A percentile compares a stretch with the other conserved stretches of the same genome.
These are phyloP conservation scores for Zoanthus gigantus DNA, from an alignment of 92 coral and sea anemone species.

Conservation along the genomic window DNA sequence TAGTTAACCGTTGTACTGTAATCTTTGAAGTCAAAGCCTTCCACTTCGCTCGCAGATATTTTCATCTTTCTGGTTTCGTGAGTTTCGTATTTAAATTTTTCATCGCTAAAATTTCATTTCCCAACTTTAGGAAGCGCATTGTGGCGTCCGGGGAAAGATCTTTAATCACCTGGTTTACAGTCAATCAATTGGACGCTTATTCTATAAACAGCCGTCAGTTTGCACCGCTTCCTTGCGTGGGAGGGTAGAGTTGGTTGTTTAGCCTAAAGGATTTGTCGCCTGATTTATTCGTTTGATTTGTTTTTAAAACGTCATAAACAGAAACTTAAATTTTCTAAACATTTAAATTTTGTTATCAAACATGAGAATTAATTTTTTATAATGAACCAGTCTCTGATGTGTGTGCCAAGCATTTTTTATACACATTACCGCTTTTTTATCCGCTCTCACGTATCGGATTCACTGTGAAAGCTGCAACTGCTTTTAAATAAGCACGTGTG, in stretches of 20 bases:
- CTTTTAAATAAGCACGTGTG: too few relatives aligned
- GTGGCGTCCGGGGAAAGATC: constrained; percentile 12
- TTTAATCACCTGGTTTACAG: constrained; percentile 47
- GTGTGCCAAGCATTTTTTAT: neutral
- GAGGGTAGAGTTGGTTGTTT: neutral
- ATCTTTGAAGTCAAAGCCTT: neutral
- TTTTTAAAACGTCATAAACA: neutral
- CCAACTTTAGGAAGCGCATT: constrained; percentile 27
- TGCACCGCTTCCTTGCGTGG: constrained; percentile 25
- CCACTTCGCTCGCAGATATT: neutral
- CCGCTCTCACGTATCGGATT: neutral
- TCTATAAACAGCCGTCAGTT: constrained; percentile 39
- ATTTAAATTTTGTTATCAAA: neutral
- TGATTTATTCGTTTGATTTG: constrained; percentile 10
- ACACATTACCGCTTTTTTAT: neutral
- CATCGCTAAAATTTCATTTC: neutral
- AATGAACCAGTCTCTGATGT: neutral
- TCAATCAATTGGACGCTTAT: constrained; percentile 18
- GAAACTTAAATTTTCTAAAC: neutral
- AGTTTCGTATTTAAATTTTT: neutral
- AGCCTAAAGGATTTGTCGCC: neutral
- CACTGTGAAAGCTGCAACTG: too few relatives aligned
- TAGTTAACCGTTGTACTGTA: neutral
- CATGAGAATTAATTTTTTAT: neutral
- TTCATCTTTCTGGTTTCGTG: constrained; percentile 27